phyloP scores from a whole-genome alignment of 2,797 vertebrate species.

The Pitangus sulphuratus region DNA sequence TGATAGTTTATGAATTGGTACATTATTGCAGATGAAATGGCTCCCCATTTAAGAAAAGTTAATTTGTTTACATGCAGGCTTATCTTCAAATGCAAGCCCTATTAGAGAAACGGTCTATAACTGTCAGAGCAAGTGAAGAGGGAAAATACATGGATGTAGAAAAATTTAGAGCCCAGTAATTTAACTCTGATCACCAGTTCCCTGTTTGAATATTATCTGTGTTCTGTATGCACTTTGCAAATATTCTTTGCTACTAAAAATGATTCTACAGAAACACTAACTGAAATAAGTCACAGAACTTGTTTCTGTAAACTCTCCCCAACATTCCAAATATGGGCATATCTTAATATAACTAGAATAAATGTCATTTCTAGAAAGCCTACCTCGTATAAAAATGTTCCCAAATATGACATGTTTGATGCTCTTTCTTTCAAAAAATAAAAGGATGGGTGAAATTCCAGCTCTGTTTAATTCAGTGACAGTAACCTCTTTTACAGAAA shows the following conservation, averaged over 20 bases:
- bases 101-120: slow-evolving; percentile 75
- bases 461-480: background rate
- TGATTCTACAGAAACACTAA: background rate
- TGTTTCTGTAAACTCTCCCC: background rate
- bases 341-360: background rate
- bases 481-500: background rate
- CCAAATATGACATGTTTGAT: background rate
- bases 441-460: background rate
- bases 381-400: background rate
- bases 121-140: slow-evolving; percentile 72
- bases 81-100: slow-evolving; percentile 81
- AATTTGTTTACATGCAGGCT: slow-evolving; percentile 82
- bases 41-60: slow-evolving; percentile 80
- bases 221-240: background rate
- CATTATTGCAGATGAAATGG: slow-evolving; percentile 78
- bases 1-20: slow-evolving; percentile 84
- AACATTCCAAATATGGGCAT: background rate
- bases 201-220: background rate
- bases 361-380: background rate
- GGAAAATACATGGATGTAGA: slow-evolving; percentile 64
- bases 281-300: background rate
- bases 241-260: slow-evolving; percentile 14
- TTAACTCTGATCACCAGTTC: slow-evolving; percentile 49
- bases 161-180: slow-evolving; percentile 71
- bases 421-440: background rate